Evolutionary conservation across 1,140 invertebrate genomes (phyloP).

Genomic region (Papilio polytes): DNA sequence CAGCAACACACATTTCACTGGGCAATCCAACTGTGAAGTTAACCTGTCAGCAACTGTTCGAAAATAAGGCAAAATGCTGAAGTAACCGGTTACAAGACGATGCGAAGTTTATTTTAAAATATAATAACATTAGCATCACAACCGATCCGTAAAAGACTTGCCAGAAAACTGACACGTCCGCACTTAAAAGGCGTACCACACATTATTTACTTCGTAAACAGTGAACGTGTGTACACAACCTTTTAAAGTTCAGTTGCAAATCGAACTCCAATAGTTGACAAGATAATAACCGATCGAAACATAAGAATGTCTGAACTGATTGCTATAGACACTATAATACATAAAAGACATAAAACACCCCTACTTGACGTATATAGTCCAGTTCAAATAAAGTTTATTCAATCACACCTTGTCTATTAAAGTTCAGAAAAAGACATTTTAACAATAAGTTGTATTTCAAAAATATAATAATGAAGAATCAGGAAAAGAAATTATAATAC

Average conservation of each 20-base stretch:
- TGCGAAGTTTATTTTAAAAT: constrained; percentile 21
- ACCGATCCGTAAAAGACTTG: constrained; percentile 39
- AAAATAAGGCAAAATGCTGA: constrained; percentile 9
- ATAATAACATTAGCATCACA: constrained; percentile 31
- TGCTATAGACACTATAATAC: not conserved
- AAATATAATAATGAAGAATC: not conserved
- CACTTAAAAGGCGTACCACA: constrained; percentile 29
- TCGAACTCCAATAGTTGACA: not conserved
- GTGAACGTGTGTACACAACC: constrained; percentile 30
- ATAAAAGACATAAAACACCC: too few relatives aligned
- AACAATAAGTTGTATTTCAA: too few relatives aligned
- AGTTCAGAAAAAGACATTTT: too few relatives aligned
- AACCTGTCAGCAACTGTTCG: constrained; percentile 27
- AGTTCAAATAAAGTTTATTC: too few relatives aligned
- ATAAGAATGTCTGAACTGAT: not conserved
- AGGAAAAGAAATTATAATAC: constrained; percentile 13
- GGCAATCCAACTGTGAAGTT: not conserved
- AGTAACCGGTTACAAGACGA: constrained; percentile 4
- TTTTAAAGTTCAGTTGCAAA: constrained; percentile 11
- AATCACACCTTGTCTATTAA: too few relatives aligned
- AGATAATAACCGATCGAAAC: not conserved
- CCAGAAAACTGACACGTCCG: constrained; percentile 38
- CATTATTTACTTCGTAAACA: constrained; percentile 38
- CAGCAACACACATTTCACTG: constrained; percentile 37
- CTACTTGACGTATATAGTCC: too few relatives aligned